Base-by-base conservation (phyloP, 1,140 invertebrate species). In the Adoxophyes honmai region DNA sequence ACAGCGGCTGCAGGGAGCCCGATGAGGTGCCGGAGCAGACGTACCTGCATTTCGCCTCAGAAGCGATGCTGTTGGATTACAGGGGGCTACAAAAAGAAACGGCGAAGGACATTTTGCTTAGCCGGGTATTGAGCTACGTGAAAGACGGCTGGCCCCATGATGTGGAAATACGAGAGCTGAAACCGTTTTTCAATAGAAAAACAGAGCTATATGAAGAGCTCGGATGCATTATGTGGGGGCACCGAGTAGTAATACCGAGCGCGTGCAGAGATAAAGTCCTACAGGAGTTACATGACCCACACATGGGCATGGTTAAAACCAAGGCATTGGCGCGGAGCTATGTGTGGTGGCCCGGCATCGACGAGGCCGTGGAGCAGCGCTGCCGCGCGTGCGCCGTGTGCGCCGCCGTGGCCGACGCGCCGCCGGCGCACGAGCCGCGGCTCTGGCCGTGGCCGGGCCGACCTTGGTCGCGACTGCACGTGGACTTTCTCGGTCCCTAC, bases 311-410 rank as follows among this genome's bases (percentile, higher is more conserved):
- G 8, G 61, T 62, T 0, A 48, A 62, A 51, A 71, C 67, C 5
- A 77, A 73, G 52, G 21, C 59, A 14, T n/a, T 71, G 1, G 77
- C 77, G 0, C 59, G 89, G 0, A 64, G 55, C 3, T 78, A 79
- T 53, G 58, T 86, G 1, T 91, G 75, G 72, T 91, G 89, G 89
- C 84, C 78, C 28, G 62, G 68, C 6, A 74, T 91, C 2, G 81
- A 89, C 64, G 52, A 56, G 0, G 82, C 88, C 6, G 78, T 90
- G 15, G 79, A 89, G 66, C n/a, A 35, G 0, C 14, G 36, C 16
- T 44, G 55, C 16, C 37, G 56, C 21, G 34, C 28, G 28, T 62
- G 60, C 39, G 33, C 11, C 6, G 56, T 55, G 55, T 62, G 60
- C 52, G 48, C 36, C 33, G 55, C 34, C 5, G 56, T 28, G 16